Base-by-base conservation (phyloP, 2,888 invertebrate genomes). In the Thecophora atra region DNA sequence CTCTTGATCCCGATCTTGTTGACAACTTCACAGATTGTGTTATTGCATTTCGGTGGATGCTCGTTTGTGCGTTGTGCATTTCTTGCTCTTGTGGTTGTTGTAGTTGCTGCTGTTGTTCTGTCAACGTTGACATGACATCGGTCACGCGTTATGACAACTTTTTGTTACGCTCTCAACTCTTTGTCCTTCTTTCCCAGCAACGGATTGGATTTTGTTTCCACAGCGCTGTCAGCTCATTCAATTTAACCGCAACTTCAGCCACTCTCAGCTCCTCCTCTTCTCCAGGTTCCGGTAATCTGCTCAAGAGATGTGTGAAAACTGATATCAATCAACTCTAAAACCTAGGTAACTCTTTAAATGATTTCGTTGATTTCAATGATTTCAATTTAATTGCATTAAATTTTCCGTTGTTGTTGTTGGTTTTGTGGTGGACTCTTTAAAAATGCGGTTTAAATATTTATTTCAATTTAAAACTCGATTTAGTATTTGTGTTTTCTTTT, bases 251-350 rank as follows among this genome's bases (percentile, higher is more conserved):
- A 47, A 17, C 47, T 47, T 15, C 47, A 47, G 47, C 17, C 17
- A 47, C 37, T 1, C 37, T 37, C 56, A 19, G 24, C 47, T 26
- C 19, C 11, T 21, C 19, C 24, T 66, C 56, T 42, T 26, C 54
- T 8, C 17, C 24, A 5, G 4, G 15, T 47, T 60, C 11, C 19
- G 30, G 19, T 47, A 30, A 58, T n/a, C 37, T 37, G 37, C 37
- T 8, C 37, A 37, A 37, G 37, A 37, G 6, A 37, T 69, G 69
- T 58, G 47, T 71, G 72, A 77, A 77, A 75, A 76, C 76, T 78
- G 76, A 78, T 76, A 81, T 78, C 79, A 79, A 77, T 79, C 78
- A 77, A 76, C 67, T 68, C 62, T 68, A 72, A 21, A 54, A 72
- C 62, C 62, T 44, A 17, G 44, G 65, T 26, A 71, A 42, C 37